Percentiles rank a stretch among this genome's conserved stretches.
Evolutionary conservation across 1,140 invertebrate species (phyloP).

Genomic region (Drosophila malerkotliana): DNA sequence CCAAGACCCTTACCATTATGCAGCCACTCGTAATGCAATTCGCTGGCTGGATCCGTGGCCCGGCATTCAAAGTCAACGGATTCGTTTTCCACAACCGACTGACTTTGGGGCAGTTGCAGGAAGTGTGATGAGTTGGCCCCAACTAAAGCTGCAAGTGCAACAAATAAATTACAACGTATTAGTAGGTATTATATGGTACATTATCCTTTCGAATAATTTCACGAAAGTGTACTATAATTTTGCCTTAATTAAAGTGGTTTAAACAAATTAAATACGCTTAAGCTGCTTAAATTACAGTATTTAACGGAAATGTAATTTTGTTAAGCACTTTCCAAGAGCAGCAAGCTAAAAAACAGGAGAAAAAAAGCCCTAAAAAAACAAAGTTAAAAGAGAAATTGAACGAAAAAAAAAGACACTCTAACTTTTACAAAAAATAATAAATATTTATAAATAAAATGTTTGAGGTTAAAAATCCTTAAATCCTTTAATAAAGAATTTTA

Average conservation of each 20-base stretch:
- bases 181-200: background rate
- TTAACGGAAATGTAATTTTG: conserved; percentile 74
- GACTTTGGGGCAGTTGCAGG: conserved; percentile 66
- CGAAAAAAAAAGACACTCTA: conserved; percentile 1
- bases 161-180: conserved; percentile 6
- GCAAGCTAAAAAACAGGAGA: background rate
- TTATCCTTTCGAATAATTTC: background rate
- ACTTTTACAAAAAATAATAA: too few relatives aligned
- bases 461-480: too few relatives aligned
- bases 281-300: conserved; percentile 75
- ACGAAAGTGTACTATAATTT: conserved; percentile 38
- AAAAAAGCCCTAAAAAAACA: conserved; percentile 28
- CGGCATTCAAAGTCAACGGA: conserved; percentile 67
- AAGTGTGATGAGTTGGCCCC: conserved; percentile 60
- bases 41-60: conserved; percentile 57
- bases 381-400: conserved; percentile 6
- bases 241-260: conserved; percentile 68
- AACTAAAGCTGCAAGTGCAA: conserved; percentile 41
- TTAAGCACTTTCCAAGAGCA: conserved; percentile 31
- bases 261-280: conserved; percentile 69
- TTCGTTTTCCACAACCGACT: conserved; percentile 75
- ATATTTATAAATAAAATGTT: too few relatives aligned
- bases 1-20: conserved; percentile 68
- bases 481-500: background rate
- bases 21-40: conserved; percentile 77